A percentile compares a stretch with the other conserved stretches of the same genome.
These are phyloP conservation scores for Halesus radiatus DNA, from an alignment of 1,140 invertebrate genomes.

Conservation along the genomic window DNA sequence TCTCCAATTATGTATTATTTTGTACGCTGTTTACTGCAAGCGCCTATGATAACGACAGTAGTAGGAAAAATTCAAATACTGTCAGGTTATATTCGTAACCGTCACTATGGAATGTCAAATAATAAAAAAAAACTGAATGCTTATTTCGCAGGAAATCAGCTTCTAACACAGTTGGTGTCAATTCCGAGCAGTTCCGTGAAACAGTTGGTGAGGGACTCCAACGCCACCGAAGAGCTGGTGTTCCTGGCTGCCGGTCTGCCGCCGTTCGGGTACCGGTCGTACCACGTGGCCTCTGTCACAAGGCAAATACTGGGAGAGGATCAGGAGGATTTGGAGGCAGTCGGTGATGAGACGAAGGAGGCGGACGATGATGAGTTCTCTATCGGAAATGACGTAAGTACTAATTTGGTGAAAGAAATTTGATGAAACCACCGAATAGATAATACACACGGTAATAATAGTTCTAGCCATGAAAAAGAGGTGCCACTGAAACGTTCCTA, in stretches of 20 bases:
- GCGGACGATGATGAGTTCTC: conserved; percentile 12
- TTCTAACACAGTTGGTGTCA: conserved; percentile 75
- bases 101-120: too few relatives aligned
- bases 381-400: conserved; percentile 44
- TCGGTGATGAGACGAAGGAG: background rate
- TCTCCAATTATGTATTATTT: too few relatives aligned
- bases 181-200: conserved; percentile 72
- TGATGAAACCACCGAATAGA: too few relatives aligned
- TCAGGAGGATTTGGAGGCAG: background rate
- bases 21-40: too few relatives aligned
- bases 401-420: too few relatives aligned
- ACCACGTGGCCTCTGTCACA: background rate
- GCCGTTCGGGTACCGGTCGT: conserved; percentile 75
- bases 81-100: too few relatives aligned
- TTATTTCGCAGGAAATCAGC: conserved; percentile 64
- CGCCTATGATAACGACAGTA: too few relatives aligned
- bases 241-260: conserved; percentile 77
- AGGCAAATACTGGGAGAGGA: background rate
- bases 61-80: too few relatives aligned
- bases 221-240: conserved; percentile 75
- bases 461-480: too few relatives aligned
- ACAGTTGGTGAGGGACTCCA: conserved; percentile 72
- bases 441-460: too few relatives aligned
- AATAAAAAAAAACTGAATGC: too few relatives aligned
- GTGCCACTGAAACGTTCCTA: too few relatives aligned